Percentiles rank a stretch among this genome's conserved stretches.
These are phyloP conservation scores for Malurus cyaneus DNA, from an alignment of 2,113 vertebrate species.

Conservation along the genomic window DNA sequence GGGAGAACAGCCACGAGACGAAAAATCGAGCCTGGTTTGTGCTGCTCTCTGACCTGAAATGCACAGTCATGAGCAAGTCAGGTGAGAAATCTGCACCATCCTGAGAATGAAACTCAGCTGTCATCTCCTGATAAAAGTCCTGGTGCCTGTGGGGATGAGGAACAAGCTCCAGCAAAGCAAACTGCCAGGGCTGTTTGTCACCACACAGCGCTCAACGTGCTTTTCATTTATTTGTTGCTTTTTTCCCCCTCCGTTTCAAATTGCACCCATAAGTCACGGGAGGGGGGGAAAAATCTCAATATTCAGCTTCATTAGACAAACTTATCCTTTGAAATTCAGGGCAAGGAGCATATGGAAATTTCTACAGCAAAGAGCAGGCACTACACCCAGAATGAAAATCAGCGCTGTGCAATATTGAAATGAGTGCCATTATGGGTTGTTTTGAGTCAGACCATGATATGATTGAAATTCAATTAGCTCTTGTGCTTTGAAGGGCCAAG, in stretches of 20 bases:
- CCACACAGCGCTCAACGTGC: neutral
- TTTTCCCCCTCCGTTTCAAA: neutral
- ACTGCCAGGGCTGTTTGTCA: conserved; percentile 3
- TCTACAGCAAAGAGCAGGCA: neutral
- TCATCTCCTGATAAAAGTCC: neutral
- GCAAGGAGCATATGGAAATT: conserved; percentile 66
- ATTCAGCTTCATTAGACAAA: conserved; percentile 53
- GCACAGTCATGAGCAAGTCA: neutral
- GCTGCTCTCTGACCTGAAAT: conserved; percentile 20
- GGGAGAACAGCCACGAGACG: neutral
- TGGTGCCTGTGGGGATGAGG: neutral
- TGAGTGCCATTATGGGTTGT: conserved; percentile 7
- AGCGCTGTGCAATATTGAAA: conserved; percentile 7
- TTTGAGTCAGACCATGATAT: neutral
- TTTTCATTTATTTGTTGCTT: neutral
- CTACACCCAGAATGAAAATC: conserved; percentile 35
- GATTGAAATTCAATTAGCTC: conserved; percentile 48
- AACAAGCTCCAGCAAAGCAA: neutral
- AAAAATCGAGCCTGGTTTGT: neutral
- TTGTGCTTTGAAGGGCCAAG: conserved; percentile 2
- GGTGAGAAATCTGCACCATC: conserved; percentile 16
- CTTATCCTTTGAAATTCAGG: conserved; percentile 55
- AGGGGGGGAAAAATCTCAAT: neutral
- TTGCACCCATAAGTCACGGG: neutral
- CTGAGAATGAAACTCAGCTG: conserved; percentile 16